Evolutionary conservation across 1,140 invertebrate genomes (phyloP).

Genomic region (Fopius arisanus): DNA sequence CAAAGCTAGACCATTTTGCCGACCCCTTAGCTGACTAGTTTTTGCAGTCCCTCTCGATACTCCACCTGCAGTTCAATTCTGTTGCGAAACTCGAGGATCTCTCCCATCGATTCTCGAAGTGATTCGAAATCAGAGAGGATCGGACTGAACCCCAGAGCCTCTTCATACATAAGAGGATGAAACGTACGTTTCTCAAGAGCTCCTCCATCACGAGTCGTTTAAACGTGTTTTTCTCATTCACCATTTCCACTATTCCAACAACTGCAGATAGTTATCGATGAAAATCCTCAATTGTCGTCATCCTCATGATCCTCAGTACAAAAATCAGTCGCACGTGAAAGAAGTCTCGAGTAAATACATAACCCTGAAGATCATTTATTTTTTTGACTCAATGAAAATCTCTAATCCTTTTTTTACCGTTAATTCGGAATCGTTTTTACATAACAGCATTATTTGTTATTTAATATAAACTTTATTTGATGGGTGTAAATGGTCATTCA

Average conservation of each 20-base stretch:
- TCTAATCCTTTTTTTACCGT: too few relatives aligned
- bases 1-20: neutral
- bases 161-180: neutral
- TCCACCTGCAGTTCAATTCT: slow-evolving; percentile 12
- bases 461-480: too few relatives aligned
- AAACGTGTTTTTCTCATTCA: neutral
- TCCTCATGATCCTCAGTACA: neutral
- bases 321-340: too few relatives aligned
- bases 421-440: too few relatives aligned
- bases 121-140: slow-evolving; percentile 26
- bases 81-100: neutral
- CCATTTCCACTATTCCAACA: neutral
- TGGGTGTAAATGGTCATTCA: too few relatives aligned
- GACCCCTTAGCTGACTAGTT: neutral
- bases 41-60: neutral
- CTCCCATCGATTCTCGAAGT: slow-evolving; percentile 20
- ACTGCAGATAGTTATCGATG: neutral
- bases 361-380: too few relatives aligned
- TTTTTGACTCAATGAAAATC: too few relatives aligned
- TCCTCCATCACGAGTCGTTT: neutral
- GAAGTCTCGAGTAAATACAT: too few relatives aligned
- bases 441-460: too few relatives aligned
- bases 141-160: too few relatives aligned
- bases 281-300: neutral
- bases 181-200: neutral